A percentile compares a stretch with the other conserved stretches of the same genome.
Conservation (phyloP, 1,140 invertebrate species). For the Trichomalopsis sarcophagae region DNA sequence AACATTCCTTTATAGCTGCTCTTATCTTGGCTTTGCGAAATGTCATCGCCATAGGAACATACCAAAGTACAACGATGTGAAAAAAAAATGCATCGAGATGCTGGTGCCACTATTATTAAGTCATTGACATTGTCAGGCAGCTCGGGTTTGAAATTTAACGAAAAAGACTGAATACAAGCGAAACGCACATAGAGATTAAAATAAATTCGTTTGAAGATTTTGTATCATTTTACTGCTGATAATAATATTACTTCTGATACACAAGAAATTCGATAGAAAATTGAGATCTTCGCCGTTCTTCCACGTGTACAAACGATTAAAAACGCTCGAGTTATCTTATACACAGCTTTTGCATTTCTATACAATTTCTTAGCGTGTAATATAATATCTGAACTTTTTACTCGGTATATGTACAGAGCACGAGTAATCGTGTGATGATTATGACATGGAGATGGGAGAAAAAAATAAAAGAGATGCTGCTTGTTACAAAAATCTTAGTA, state of each 20-base stretch:
- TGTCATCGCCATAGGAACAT: conserved; percentile 17
- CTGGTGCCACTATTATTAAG: conserved; percentile 45
- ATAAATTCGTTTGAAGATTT: conserved; percentile 1
- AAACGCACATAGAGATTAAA: background rate
- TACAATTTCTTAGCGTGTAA: background rate
- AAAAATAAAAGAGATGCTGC: conserved; percentile 55
- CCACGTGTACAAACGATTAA: background rate
- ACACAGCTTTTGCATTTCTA: background rate
- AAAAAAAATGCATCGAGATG: conserved; percentile 35
- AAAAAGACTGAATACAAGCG: background rate
- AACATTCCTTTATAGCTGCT: conserved; percentile 32
- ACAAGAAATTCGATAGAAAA: conserved; percentile 25
- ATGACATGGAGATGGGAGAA: conserved; percentile 24
- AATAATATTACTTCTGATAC: conserved; percentile 27
- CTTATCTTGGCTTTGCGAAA: conserved; percentile 30
- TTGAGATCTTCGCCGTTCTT: background rate
- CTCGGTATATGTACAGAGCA: background rate
- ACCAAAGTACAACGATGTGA: background rate
- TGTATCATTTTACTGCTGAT: conserved; percentile 1
- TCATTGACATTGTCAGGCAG: conserved; percentile 32
- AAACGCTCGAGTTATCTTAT: background rate
- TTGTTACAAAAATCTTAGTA: conserved; percentile 75
- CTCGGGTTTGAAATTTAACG: background rate
- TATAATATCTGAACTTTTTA: conserved; percentile 40
- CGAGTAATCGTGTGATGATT: background rate